A percentile compares a stretch with the other conserved stretches of the same genome.
Evolutionary conservation across 1,140 invertebrate species (phyloP).

Genomic region (Drosophila malerkotliana): DNA sequence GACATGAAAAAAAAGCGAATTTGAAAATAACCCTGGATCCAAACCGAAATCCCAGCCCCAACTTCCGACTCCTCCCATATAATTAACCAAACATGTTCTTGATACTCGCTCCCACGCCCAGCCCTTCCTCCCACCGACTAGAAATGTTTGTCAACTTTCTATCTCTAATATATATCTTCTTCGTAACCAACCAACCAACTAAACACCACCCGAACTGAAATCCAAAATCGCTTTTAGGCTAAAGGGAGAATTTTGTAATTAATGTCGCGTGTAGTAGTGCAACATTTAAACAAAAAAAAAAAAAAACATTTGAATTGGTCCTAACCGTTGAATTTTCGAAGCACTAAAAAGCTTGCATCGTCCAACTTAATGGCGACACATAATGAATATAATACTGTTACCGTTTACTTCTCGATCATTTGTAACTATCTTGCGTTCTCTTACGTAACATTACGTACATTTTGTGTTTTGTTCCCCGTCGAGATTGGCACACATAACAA

Average conservation of each 20-base stretch:
- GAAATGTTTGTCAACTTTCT: conserved; percentile 73
- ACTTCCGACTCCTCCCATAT: conserved; percentile 43
- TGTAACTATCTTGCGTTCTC: conserved; percentile 64
- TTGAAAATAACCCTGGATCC: conserved; percentile 45
- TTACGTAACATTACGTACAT: conserved; percentile 56
- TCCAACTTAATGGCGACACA: conserved; percentile 53
- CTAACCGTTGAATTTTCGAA: conserved; percentile 80
- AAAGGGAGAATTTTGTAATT: conserved; percentile 83
- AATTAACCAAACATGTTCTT: conserved; percentile 61
- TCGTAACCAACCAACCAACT: conserved; percentile 38
- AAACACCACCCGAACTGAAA: conserved; percentile 60
- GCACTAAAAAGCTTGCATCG: conserved; percentile 72
- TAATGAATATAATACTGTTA: conserved; percentile 34
- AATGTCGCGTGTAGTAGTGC: conserved; percentile 57
- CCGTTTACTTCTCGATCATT: conserved; percentile 60
- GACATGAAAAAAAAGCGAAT: conserved; percentile 66
- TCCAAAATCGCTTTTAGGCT: conserved; percentile 78
- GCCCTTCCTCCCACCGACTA: conserved; percentile 28
- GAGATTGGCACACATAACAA: conserved; percentile 58
- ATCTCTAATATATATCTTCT: conserved; percentile 52
- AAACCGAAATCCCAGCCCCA: conserved; percentile 43
- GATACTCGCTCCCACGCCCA: conserved; percentile 54
- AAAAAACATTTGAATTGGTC: conserved; percentile 53
- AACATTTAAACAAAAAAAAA: conserved; percentile 30
- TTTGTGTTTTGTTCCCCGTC: conserved; percentile 72